A percentile compares a stretch with the other conserved stretches of the same genome.
phyloP scores from a whole-genome alignment of 2,113 vertebrate genomes.

The Merops nubicus region DNA sequence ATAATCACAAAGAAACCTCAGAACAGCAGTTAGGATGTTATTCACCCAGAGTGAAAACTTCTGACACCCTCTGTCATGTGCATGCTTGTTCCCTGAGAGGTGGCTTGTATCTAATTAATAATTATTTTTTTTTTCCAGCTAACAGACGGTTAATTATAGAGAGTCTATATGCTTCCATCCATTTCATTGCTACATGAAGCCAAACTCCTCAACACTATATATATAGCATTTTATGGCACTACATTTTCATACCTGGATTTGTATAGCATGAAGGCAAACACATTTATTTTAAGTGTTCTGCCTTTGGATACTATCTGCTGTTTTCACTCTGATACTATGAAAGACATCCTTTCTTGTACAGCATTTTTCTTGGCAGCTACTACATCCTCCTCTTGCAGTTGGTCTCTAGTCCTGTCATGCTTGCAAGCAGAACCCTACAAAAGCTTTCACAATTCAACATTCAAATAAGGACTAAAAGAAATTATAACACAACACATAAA shows the following conservation, averaged over 20 bases:
- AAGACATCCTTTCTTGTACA: background rate
- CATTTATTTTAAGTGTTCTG: background rate
- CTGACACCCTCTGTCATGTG: background rate
- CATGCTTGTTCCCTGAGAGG: background rate
- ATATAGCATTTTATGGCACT: background rate
- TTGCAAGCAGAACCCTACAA: background rate
- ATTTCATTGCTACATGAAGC: background rate
- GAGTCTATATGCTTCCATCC: background rate
- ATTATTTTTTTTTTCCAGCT: background rate
- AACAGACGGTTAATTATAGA: background rate
- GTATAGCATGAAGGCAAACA: background rate
- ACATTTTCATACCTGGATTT: background rate
- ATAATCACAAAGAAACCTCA: background rate
- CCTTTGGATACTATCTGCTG: background rate
- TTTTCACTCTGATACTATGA: background rate
- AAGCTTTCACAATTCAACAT: background rate
- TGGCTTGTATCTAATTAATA: background rate
- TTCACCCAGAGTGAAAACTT: background rate
- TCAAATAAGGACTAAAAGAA: background rate
- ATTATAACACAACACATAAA: fast-evolving
- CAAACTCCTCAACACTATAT: background rate
- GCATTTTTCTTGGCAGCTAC: background rate
- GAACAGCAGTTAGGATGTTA: background rate
- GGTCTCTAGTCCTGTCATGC: fast-evolving
- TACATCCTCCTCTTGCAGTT: background rate